A percentile compares a stretch with the other conserved stretches of the same genome.
phyloP scores from a whole-genome alignment of 2,888 invertebrate genomes.

The Tillus elongatus region DNA sequence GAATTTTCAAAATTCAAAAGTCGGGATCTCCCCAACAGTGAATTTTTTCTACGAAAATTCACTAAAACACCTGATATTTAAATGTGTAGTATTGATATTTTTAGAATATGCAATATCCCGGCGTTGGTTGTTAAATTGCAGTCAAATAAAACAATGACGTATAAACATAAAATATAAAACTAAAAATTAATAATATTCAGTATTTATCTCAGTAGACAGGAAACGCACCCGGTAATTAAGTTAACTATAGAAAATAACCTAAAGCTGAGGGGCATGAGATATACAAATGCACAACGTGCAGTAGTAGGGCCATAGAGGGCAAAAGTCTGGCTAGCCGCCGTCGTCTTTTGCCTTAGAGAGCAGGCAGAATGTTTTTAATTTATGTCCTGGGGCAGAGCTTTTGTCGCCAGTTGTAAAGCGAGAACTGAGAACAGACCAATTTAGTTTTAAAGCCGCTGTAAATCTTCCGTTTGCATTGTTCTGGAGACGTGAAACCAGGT shows the following conservation, averaged over 20 bases:
- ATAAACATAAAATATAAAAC: too few species aligned
- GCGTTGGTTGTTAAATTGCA: too few species aligned
- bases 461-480: slow-evolving; percentile 32
- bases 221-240: neutral
- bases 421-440: slow-evolving; percentile 32
- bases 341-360: neutral
- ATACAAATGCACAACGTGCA: too few species aligned
- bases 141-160: too few species aligned
- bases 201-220: too few species aligned
- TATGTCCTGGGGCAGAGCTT: slow-evolving; percentile 31
- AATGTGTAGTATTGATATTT: too few species aligned
- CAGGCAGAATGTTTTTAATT: slow-evolving; percentile 27
- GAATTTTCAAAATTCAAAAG: too few species aligned
- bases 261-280: slow-evolving; percentile 2
- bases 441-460: slow-evolving; percentile 35
- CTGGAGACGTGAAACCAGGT: slow-evolving; percentile 28
- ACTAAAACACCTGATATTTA: too few species aligned
- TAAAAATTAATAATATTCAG: too few species aligned
- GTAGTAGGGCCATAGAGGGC: neutral
- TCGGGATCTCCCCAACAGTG: too few species aligned
- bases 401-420: slow-evolving; percentile 36
- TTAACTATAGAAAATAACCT: slow-evolving; percentile 1
- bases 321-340: slow-evolving; percentile 1
- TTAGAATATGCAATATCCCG: too few species aligned
- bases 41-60: too few species aligned